A percentile compares a stretch with the other conserved stretches of the same genome.
phyloP scores from a whole-genome alignment of 2,113 vertebrate genomes.

The Malurus elegans region DNA sequence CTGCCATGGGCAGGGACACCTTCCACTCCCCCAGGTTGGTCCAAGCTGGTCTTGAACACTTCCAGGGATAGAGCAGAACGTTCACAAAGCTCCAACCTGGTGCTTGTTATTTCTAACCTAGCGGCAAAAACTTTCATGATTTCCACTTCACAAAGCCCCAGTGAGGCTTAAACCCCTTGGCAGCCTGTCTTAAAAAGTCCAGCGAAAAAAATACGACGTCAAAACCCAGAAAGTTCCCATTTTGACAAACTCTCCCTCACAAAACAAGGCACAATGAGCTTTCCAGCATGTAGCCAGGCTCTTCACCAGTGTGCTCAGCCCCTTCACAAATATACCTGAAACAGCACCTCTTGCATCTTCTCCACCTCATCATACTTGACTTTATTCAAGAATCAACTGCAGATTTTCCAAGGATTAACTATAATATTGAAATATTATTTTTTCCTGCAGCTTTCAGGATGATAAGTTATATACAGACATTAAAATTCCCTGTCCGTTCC shows the following conservation, averaged over 20 bases:
- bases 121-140: background rate
- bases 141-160: background rate
- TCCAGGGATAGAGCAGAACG: background rate
- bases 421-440: rapidly evolving
- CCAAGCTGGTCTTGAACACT: background rate
- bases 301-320: rapidly evolving
- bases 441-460: background rate
- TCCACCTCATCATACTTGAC: background rate
- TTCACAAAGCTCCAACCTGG: background rate
- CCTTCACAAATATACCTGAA: background rate
- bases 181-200: background rate
- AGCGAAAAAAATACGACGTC: background rate
- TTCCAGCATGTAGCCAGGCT: background rate
- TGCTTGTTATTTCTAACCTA: background rate
- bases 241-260: background rate
- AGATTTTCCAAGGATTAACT: background rate
- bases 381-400: background rate
- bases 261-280: rapidly evolving
- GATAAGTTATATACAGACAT: background rate
- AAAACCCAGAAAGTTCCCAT: background rate
- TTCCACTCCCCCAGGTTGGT: background rate
- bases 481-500: background rate
- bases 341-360: background rate
- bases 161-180: background rate
- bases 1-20: background rate